phyloP scores from a whole-genome alignment of 1,140 invertebrate genomes.

The Pseudoatta argentina region DNA sequence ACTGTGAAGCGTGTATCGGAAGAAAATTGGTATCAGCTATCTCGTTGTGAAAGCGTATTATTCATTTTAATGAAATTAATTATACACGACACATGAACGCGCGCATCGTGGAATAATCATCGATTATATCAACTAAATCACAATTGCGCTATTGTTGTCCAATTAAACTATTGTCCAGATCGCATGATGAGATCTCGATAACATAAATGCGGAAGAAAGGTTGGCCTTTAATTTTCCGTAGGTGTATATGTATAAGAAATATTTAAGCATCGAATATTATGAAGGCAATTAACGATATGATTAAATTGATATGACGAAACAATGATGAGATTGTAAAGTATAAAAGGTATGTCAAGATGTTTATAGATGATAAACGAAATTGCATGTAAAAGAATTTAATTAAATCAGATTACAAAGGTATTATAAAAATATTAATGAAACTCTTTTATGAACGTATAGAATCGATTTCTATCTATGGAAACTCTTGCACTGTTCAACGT shows the following conservation, averaged over 20 bases:
- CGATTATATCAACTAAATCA: slow-evolving; percentile 24
- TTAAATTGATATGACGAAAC: neutral
- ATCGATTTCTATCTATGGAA: too few species aligned
- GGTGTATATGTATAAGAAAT: neutral
- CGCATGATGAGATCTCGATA: slow-evolving; percentile 25
- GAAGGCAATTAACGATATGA: slow-evolving; percentile 3
- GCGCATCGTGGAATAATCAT: slow-evolving; percentile 7
- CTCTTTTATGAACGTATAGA: too few species aligned
- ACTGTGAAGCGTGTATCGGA: slow-evolving; percentile 3
- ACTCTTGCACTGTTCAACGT: too few species aligned
- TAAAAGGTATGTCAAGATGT: neutral
- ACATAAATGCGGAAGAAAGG: slow-evolving; percentile 22
- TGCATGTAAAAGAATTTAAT: neutral
- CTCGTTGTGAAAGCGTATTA: slow-evolving; percentile 28
- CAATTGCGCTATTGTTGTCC: neutral
- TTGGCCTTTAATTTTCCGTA: neutral
- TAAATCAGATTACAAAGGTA: neutral
- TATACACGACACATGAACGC: slow-evolving; percentile 17
- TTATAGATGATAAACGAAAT: slow-evolving; percentile 4
- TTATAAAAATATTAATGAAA: neutral
- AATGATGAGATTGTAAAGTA: neutral
- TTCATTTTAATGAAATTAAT: slow-evolving; percentile 42
- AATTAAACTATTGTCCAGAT: slow-evolving; percentile 26
- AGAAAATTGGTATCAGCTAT: slow-evolving; percentile 26
- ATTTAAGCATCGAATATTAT: neutral